phyloP scores from a whole-genome alignment of 2,797 vertebrate species.

The Anabacerthia variegaticeps region DNA sequence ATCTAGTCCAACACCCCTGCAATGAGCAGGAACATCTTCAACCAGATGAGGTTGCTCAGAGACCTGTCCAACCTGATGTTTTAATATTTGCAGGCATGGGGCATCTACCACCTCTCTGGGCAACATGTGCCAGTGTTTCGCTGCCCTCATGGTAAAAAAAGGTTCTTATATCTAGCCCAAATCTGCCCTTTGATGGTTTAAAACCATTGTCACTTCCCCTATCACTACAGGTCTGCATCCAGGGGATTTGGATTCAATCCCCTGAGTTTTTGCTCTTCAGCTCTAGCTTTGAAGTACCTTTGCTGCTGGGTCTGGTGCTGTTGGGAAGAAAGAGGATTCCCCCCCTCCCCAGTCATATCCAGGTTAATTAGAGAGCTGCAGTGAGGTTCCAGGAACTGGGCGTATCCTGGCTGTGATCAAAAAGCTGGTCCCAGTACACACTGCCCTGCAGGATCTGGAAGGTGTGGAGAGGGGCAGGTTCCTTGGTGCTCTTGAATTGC shows the following conservation, averaged over 20 bases:
- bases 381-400: rapidly evolving
- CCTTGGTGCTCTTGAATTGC: background rate
- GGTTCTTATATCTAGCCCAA: background rate
- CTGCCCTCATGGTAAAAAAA: background rate
- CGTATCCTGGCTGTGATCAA: background rate
- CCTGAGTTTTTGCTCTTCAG: background rate
- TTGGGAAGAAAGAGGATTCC: background rate
- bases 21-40: background rate
- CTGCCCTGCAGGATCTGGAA: background rate
- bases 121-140: background rate
- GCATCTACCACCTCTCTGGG: background rate
- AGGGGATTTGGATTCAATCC: background rate
- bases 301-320: background rate
- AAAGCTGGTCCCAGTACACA: rapidly evolving
- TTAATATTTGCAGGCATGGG: background rate
- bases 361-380: background rate
- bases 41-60: background rate
- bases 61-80: background rate
- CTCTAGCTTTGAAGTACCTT: background rate
- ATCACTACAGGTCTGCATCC: background rate
- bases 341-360: rapidly evolving
- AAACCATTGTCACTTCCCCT: background rate
- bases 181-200: background rate
- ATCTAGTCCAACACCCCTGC: background rate
- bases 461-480: background rate